Percentiles rank a stretch among this genome's conserved stretches.
Conservation (phyloP, 2,113 vertebrate species). For the Reinhardtius hippoglossoides region DNA sequence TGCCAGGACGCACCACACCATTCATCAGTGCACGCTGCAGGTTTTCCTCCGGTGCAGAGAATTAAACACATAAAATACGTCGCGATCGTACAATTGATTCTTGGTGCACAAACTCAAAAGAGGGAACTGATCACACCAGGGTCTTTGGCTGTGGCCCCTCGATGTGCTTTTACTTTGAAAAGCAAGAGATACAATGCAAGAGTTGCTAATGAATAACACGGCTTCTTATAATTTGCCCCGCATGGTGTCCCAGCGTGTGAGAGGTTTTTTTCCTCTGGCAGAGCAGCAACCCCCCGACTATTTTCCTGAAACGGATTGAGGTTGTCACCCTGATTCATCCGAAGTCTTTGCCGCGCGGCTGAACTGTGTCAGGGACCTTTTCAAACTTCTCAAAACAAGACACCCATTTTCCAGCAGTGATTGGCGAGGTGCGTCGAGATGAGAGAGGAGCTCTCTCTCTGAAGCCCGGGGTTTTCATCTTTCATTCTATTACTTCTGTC, state of each 20-base stretch:
- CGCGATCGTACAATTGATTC: neutral
- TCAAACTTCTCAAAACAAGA: neutral
- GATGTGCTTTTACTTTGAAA: neutral
- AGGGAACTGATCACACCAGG: neutral
- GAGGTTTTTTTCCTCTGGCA: neutral
- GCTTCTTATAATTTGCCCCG: neutral
- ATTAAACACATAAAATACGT: constrained; percentile 25
- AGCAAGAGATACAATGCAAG: too few relatives aligned
- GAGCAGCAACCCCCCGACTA: neutral
- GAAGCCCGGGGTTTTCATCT: neutral
- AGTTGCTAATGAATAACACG: neutral
- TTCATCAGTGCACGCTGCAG: constrained; percentile 34
- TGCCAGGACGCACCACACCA: constrained; percentile 23
- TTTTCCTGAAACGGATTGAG: neutral
- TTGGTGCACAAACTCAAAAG: neutral
- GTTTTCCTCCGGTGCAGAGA: constrained; percentile 10
- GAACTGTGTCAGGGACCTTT: neutral
- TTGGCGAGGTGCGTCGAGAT: neutral
- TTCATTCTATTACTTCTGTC: neutral
- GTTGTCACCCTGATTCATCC: neutral
- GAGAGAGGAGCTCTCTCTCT: neutral
- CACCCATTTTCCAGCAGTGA: neutral
- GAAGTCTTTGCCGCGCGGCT: neutral
- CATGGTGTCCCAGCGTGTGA: neutral
- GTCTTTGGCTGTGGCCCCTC: neutral